Evolutionary conservation across 2,113 vertebrate species (phyloP), one percentile per base, ranked within the genome.

Genomic region (Tachysurus fulvidraco): DNA sequence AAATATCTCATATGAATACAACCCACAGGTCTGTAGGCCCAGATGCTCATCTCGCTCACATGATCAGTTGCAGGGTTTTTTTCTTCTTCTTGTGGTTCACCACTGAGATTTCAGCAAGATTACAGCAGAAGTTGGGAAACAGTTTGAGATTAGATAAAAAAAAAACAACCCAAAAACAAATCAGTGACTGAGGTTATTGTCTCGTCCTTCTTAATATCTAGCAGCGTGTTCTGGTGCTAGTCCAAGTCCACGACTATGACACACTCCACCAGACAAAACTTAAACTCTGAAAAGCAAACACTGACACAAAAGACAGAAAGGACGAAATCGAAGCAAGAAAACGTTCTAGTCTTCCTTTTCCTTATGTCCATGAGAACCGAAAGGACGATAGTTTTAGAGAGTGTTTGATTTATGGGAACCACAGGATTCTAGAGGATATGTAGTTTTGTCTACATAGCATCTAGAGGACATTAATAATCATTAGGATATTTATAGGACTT

Each of bases 401-500:
- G 59, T 8, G 8, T 80, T 82, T 77, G 83, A 85, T 77, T 77
- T 85, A 80, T 87, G 60, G 54, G 54, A 79, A 62, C 73, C 55
- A 62, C 46, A 62, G 71, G 57, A 23, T 73, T 28, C 71, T 64
- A 2, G 65, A 81, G 78, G 44, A 57, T 44, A 78, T 55, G 59
- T 84, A 50, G 69, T 81, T 41, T 46, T 14, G 55, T 81, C 55
- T 59, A 36, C 85, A 46, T 80, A 54, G 67, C 25, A 65, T 84
- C 81, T 36, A 52, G 59, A 62, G 59, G 3, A 78, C 69, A 78
- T 78, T 85, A 82, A 85, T 89, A 81, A 71, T 50, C 36, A 21
- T 57, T 62, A 59, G 30, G 62, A 60, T 87, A 80, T 83, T 81
- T 84, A 64, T 87, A 64, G 60, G 21, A 2, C 62, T 69, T 46